Evolutionary conservation across 1,140 invertebrate genomes (phyloP).

Genomic region (Drosophila ironensis): DNA sequence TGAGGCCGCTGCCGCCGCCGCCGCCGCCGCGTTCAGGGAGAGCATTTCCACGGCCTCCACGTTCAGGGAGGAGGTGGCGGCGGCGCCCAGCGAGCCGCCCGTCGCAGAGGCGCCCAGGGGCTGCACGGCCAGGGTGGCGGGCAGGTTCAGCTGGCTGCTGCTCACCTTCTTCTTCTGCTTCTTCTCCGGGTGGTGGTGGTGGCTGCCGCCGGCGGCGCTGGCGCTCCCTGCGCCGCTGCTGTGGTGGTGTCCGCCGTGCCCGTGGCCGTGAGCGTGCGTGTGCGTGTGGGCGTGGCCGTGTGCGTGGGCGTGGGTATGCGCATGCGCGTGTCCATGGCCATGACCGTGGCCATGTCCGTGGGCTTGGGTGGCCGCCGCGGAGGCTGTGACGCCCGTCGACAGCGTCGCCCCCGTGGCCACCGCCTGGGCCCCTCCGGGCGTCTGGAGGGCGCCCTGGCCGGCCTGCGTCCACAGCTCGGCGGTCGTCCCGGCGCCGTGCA

Average conservation of each 20-base stretch:
- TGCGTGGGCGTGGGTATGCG: constrained; percentile 2
- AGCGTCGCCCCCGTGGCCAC: constrained; percentile 2
- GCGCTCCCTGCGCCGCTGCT: too few species aligned
- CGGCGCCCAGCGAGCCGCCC: constrained; percentile 53
- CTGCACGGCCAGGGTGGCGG: constrained; percentile 26
- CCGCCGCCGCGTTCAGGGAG: not conserved
- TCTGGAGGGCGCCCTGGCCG: constrained; percentile 9
- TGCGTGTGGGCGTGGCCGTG: constrained; percentile 12
- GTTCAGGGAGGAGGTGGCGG: constrained; percentile 57
- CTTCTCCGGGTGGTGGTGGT: constrained; percentile 60
- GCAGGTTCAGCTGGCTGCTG: constrained; percentile 21
- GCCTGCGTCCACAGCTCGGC: constrained; percentile 83
- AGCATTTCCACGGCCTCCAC: constrained; percentile 65
- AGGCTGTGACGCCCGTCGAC: not conserved
- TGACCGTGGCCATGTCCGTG: constrained; percentile 26
- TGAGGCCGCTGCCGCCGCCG: constrained; percentile 8
- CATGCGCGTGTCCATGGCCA: constrained; percentile 17
- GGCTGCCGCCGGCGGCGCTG: too few species aligned
- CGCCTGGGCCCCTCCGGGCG: constrained; percentile 15
- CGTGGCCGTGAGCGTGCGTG: constrained; percentile 2
- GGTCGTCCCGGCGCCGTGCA: constrained; percentile 83
- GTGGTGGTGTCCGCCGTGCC: constrained; percentile 2
- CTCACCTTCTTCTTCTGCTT: constrained; percentile 67
- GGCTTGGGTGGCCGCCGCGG: not conserved
- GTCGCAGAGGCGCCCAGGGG: constrained; percentile 34